A percentile compares a stretch with the other conserved stretches of the same genome.
These are phyloP conservation scores for Maccullochella peelii DNA, from an alignment of 2,113 vertebrate species.

Conservation along the genomic window DNA sequence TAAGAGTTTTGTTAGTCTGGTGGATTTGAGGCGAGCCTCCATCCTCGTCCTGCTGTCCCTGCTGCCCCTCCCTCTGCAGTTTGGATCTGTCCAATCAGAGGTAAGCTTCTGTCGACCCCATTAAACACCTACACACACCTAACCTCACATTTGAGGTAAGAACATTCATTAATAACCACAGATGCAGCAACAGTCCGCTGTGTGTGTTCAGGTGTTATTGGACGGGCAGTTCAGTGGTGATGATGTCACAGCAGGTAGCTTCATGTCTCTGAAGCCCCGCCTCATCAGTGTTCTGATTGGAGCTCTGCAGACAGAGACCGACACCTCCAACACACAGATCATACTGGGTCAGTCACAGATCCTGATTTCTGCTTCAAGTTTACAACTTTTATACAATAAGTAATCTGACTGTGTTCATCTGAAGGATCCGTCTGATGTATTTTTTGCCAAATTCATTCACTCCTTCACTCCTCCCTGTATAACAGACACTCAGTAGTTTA, in stretches of 20 bases:
- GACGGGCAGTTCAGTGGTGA: slow-evolving; percentile 1
- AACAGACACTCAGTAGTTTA: too few relatives aligned
- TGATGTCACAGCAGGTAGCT: slow-evolving; percentile 80
- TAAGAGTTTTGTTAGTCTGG: slow-evolving; percentile 91
- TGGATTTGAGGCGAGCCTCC: slow-evolving; percentile 92
- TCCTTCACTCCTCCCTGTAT: not conserved
- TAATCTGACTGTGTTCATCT: not conserved
- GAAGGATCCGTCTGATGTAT: too few relatives aligned
- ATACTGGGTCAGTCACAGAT: slow-evolving; percentile 86
- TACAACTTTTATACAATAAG: not conserved
- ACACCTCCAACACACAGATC: slow-evolving; percentile 94
- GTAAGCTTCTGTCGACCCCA: slow-evolving; percentile 71
- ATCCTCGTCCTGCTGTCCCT: slow-evolving; percentile 93
- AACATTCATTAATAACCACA: not conserved
- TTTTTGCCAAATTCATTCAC: not conserved
- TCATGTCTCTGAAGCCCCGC: slow-evolving; percentile 86
- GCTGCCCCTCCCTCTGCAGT: slow-evolving; percentile 92
- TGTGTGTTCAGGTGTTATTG: slow-evolving; percentile 33
- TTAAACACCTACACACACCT: slow-evolving; percentile 69
- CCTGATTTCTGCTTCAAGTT: not conserved
- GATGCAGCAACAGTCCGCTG: not conserved
- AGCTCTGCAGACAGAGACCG: slow-evolving; percentile 92
- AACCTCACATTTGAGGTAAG: not conserved
- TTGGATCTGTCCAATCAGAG: slow-evolving; percentile 91
- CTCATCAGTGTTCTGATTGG: slow-evolving; percentile 93